phyloP scores from a whole-genome alignment of 2,113 vertebrate genomes.

The Brienomyrus longianalis region DNA sequence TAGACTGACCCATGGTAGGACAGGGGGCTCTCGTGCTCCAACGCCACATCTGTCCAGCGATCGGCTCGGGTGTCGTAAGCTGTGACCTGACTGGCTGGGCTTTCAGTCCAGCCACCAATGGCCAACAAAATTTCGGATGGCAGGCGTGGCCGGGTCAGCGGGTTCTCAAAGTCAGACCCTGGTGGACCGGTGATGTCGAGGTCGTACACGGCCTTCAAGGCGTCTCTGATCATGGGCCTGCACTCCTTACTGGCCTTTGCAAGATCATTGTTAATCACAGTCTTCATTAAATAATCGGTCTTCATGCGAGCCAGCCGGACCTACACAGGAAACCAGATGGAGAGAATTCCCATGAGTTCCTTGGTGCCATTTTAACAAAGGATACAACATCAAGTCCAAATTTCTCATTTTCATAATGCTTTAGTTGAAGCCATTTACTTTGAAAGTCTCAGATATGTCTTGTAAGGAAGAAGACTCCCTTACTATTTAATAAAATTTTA shows the following conservation, averaged over 20 bases:
- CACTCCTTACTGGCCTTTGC: constrained; percentile 21
- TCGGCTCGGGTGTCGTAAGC: background rate
- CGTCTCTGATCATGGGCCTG: constrained; percentile 13
- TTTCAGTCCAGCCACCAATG: constrained; percentile 64
- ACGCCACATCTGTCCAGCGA: constrained; percentile 61
- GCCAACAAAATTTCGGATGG: background rate
- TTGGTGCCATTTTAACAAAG: background rate
- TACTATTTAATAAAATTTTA: too few relatives aligned
- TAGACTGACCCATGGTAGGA: constrained; percentile 58
- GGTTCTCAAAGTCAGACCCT: constrained; percentile 36
- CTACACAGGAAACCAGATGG: background rate
- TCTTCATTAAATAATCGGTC: constrained; percentile 18
- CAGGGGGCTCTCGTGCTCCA: constrained; percentile 53
- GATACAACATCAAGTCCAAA: background rate
- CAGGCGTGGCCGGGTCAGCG: constrained; percentile 36
- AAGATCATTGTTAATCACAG: constrained; percentile 19
- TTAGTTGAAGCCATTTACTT: too few relatives aligned
- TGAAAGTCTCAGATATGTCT: too few relatives aligned
- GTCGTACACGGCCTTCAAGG: constrained; percentile 54
- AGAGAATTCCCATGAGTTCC: background rate
- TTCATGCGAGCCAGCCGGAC: background rate
- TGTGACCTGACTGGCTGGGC: constrained; percentile 45
- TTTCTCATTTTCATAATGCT: background rate
- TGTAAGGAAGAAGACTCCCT: too few relatives aligned
- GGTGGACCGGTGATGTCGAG: background rate